Conservation (phyloP, 2,113 vertebrate genomes). For the Eublepharis macularius region DNA sequence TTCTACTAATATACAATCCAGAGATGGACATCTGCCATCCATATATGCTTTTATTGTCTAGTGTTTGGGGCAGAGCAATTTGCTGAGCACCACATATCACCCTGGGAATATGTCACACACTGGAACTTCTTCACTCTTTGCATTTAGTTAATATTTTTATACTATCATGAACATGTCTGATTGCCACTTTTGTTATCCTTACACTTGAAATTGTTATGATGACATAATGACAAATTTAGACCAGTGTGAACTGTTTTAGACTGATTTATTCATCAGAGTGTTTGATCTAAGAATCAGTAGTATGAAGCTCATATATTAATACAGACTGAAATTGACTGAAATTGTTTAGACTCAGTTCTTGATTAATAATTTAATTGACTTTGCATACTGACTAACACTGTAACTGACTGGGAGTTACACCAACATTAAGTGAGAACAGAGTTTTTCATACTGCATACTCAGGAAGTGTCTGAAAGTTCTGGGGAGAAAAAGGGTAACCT, state of each 20-base stretch:
- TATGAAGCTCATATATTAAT: slow-evolving; percentile 28
- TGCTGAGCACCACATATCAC: too few relatives aligned
- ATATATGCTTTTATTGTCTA: neutral
- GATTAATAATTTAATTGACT: slow-evolving; percentile 31
- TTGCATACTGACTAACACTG: slow-evolving; percentile 16
- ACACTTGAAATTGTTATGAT: rapidly evolving
- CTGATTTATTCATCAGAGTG: neutral
- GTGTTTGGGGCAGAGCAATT: neutral
- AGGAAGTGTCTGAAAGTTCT: neutral
- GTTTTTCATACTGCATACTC: neutral
- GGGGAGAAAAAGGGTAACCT: neutral
- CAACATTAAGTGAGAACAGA: slow-evolving; percentile 24
- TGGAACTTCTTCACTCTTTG: neutral
- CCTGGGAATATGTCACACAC: neutral
- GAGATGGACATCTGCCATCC: neutral
- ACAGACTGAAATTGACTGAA: slow-evolving; percentile 34
- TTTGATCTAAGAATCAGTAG: slow-evolving; percentile 17
- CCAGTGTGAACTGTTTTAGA: slow-evolving; percentile 33
- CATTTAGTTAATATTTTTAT: neutral
- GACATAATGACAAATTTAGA: neutral
- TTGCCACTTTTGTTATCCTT: rapidly evolving
- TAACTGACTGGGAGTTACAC: slow-evolving; percentile 19
- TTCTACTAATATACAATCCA: neutral
- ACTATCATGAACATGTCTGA: neutral
- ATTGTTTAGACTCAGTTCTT: slow-evolving; percentile 37